These are phyloP conservation scores for Acanthopleura granulata DNA, from an alignment of 2,888 invertebrate genomes.

Conservation along the genomic window DNA sequence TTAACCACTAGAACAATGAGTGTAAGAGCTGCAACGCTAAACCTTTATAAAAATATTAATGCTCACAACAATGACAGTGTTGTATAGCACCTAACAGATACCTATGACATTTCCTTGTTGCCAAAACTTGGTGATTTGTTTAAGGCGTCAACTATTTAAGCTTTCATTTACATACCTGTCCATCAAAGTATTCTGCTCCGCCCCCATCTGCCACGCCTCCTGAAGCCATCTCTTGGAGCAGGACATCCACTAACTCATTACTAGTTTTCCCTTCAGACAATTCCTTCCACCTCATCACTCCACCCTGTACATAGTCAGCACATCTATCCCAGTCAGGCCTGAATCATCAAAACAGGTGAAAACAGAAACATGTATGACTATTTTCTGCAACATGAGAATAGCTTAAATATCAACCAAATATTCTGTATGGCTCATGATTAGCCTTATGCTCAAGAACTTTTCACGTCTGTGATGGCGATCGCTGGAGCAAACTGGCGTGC, in stretches of 20 bases:
- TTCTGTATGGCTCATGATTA: not conserved
- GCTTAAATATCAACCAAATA: not conserved
- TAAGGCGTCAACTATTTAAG: no score
- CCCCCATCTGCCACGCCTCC: conserved; percentile 54
- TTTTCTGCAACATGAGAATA: not conserved
- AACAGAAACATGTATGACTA: not conserved
- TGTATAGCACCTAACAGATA: no score
- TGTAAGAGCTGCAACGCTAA: no score
- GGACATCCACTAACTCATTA: conserved; percentile 63
- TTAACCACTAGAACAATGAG: no score
- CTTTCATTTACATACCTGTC: conserved; percentile 42
- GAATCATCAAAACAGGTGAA: not conserved
- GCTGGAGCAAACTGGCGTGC: no score
- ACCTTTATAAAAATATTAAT: no score
- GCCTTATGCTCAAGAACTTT: no score
- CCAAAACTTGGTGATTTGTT: no score
- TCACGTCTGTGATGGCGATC: no score
- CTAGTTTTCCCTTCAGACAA: conserved; percentile 63
- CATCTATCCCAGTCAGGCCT: conserved; percentile 68
- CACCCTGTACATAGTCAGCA: conserved; percentile 64
- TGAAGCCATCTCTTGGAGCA: conserved; percentile 62
- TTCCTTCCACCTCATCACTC: conserved; percentile 62
- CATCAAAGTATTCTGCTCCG: conserved; percentile 65
- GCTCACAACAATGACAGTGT: no score
- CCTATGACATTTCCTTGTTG: no score